These are phyloP conservation scores for Chrysemys picta DNA, from an alignment of 2,113 vertebrate genomes.

Conservation along the genomic window DNA sequence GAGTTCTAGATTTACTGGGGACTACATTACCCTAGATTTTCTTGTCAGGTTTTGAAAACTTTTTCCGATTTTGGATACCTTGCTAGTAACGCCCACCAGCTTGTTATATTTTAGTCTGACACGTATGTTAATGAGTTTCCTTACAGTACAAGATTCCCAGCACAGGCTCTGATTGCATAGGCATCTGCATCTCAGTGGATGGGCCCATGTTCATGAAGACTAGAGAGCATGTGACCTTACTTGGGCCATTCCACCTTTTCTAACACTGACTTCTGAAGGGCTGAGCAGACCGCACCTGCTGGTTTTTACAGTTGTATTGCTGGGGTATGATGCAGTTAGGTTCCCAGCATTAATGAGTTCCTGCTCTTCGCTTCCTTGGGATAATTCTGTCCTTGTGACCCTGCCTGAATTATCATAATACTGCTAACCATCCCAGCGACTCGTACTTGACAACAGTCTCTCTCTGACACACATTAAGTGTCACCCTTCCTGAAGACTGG, in stretches of 20 bases:
- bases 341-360: neutral
- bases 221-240: rapidly evolving
- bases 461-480: neutral
- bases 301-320: neutral
- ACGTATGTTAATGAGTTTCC: neutral
- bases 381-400: neutral
- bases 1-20: neutral
- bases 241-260: neutral
- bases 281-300: neutral
- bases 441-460: neutral
- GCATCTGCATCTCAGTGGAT: neutral
- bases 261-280: neutral
- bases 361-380: neutral
- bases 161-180: neutral
- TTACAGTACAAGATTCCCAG: neutral
- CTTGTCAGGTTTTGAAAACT: neutral
- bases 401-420: neutral
- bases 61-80: neutral
- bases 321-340: neutral
- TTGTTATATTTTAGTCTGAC: neutral
- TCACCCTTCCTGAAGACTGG: neutral
- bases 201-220: neutral
- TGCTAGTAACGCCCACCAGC: neutral
- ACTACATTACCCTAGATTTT: neutral
- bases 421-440: neutral